Evolutionary conservation across 2,888 invertebrate genomes (phyloP).

Genomic region (Pelosia muscerda): DNA sequence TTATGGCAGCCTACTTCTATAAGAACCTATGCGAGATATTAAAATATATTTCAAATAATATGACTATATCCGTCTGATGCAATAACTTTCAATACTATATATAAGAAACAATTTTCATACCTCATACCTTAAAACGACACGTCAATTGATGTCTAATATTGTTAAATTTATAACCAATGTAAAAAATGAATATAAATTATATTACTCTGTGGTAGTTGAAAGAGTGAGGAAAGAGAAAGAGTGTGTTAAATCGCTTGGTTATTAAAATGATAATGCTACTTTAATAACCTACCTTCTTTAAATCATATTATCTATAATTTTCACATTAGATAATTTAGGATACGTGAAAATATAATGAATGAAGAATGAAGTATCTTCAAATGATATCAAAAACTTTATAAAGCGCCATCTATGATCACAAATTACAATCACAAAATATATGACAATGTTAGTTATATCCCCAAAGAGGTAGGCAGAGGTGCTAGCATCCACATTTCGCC

Average conservation of each 20-base stretch:
- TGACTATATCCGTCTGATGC: background rate
- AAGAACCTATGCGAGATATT: background rate
- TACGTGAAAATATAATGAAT: background rate
- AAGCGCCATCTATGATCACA: background rate
- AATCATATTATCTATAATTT: background rate
- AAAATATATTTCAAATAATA: background rate
- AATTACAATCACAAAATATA: background rate
- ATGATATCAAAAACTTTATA: background rate
- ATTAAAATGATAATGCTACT: background rate
- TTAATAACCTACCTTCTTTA: no score
- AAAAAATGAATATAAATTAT: background rate
- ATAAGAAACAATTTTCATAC: background rate
- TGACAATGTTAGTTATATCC: background rate
- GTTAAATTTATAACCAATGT: conserved; percentile 1
- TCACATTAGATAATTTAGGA: background rate
- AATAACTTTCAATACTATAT: background rate
- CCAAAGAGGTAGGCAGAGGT: no score
- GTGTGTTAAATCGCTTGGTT: conserved; percentile 1
- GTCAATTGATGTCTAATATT: background rate
- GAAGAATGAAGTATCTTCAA: background rate
- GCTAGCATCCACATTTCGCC: no score
- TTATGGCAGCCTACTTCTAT: background rate
- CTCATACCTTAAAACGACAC: background rate
- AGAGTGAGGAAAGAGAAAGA: conserved; percentile 3
- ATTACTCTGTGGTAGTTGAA: background rate